Evolutionary conservation across 1,140 invertebrate species (phyloP).

Genomic region (Physella acuta): DNA sequence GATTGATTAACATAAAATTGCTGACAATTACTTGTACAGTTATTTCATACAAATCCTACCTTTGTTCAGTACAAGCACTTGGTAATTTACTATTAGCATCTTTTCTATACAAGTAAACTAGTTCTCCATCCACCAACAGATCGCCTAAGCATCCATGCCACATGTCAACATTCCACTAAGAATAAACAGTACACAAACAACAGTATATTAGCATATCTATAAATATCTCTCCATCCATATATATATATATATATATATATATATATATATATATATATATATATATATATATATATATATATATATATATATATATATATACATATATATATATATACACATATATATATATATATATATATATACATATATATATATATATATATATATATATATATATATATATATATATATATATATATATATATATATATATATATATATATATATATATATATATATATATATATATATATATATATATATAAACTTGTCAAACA

Average conservation of each 20-base stretch:
- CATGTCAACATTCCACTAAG: background rate
- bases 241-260: no score
- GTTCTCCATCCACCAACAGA: conserved; percentile 5
- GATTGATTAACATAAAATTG: no score
- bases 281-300: background rate
- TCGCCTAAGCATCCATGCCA: conserved; percentile 19
- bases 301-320: background rate
- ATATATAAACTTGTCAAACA: no score
- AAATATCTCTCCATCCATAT: conserved; percentile 1
- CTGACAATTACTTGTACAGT: no score
- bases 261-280: background rate
- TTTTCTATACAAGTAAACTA: background rate
- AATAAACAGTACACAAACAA: no score
- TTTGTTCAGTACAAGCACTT: conserved; percentile 12
- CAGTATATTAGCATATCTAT: no score
- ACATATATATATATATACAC: conserved; percentile 1
- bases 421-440: no score
- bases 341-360: background rate
- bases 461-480: no score
- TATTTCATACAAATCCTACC: no score
- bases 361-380: background rate
- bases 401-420: background rate
- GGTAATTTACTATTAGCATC: background rate
- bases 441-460: no score
- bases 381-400: background rate